Base-by-base conservation (phyloP, 2,797 vertebrate genomes). In the Coilia nasus region DNA sequence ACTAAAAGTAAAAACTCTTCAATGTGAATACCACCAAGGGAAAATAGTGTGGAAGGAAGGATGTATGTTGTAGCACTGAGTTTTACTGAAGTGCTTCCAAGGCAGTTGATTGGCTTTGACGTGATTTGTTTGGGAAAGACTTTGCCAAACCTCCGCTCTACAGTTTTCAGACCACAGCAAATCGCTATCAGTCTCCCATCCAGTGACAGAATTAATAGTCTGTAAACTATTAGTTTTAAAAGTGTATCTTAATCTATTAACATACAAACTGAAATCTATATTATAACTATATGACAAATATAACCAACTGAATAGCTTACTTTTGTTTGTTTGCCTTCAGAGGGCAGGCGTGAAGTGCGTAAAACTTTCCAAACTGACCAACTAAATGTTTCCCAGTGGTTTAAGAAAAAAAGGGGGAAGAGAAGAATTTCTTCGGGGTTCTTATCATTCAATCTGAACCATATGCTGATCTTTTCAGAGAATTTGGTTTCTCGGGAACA, bases 361-460 rank as follows among this genome's bases (percentile, higher is more conserved):
- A 71, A 35, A 71, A 71, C 64, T 71, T 71, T 7, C 64, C 64
- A 35, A 31, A 84, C 47, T 85, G 83, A 84, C 85, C 31, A 83
- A 82, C 57, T 86, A 78, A 82, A 89, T 78, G 71, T 54, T 80
- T 75, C 85, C 85, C 83, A 75, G 82, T 50, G 85, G 82, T 56
- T 84, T 35, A 62, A 0, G 86, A 86, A 62, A 83, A 62, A 78
- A 60, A 44, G 71, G 59, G 83, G 85, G 21, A 71, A 35, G 25
- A 15, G 25, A 31, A 35, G 78, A 60, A 47, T 25, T 85, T 80
- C 60, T 83, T 64, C 80, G 75, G 75, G 85, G 86, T 89, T 89
- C 83, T 80, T 88, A 81, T 87, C 50, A 81, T 59, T 82, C 84
- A 85, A 90, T 89, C 57, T 80, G 82, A 90, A 90, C 88, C 88